These are phyloP conservation scores for Plecotus auritus DNA, from an alignment of 2,113 vertebrate genomes.

Conservation along the genomic window DNA sequence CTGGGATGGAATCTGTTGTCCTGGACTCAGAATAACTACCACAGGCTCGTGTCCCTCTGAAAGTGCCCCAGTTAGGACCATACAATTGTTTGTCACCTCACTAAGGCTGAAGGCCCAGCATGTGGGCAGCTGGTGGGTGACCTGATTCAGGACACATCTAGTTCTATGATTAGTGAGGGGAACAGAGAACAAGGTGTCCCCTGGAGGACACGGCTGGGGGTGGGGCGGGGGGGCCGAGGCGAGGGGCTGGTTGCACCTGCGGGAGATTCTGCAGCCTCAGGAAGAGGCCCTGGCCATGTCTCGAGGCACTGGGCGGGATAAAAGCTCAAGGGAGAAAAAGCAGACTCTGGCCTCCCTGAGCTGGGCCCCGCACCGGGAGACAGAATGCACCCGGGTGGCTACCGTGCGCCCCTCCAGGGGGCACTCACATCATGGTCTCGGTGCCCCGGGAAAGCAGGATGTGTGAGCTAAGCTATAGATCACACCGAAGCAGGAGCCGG, in stretches of 20 bases:
- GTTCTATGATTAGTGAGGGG: neutral
- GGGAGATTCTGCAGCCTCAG: neutral
- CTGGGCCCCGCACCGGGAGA: neutral
- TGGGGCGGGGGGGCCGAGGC: too few species aligned
- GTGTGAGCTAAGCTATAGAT: neutral
- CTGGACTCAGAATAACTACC: neutral
- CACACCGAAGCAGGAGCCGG: neutral
- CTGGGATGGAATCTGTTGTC: neutral
- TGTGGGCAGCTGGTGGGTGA: rapidly evolving
- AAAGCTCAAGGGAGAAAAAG: neutral
- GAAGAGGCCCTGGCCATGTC: neutral
- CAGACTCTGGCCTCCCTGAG: neutral
- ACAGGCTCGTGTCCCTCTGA: neutral
- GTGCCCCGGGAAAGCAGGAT: neutral
- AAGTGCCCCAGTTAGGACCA: neutral
- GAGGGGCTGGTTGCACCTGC: neutral
- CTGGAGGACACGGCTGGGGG: neutral
- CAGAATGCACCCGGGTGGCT: neutral
- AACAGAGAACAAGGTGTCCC: neutral
- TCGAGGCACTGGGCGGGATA: neutral
- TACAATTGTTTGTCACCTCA: rapidly evolving
- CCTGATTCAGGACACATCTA: neutral
- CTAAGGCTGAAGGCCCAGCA: neutral
- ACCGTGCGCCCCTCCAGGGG: neutral
- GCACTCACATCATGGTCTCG: rapidly evolving